These are phyloP conservation scores for Eudasyphora cyanicolor DNA, from an alignment of 2,888 invertebrate species.

Conservation along the genomic window DNA sequence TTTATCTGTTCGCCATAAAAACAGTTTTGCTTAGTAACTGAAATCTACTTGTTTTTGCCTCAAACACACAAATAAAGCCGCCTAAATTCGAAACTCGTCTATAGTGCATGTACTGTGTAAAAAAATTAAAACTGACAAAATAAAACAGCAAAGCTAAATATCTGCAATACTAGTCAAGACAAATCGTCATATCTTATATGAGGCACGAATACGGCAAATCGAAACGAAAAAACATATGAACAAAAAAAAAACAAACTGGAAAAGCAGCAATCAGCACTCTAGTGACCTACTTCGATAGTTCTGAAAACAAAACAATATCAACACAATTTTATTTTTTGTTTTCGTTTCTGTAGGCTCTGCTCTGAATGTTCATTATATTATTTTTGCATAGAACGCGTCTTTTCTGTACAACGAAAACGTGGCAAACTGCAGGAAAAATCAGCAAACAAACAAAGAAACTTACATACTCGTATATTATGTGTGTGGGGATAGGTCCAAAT, in stretches of 20 bases:
- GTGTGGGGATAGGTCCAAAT: not conserved
- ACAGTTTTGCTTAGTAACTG: not conserved
- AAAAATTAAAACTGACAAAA: not conserved
- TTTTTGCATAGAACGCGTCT: not conserved
- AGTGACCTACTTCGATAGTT: constrained; percentile 58
- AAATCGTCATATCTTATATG: constrained; percentile 31
- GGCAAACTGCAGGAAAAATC: not conserved
- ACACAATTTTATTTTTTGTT: too few relatives aligned
- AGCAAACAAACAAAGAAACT: not conserved
- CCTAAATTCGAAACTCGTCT: not conserved
- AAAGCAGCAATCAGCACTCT: constrained; percentile 54
- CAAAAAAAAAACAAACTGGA: not conserved
- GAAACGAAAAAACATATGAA: not conserved
- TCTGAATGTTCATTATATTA: not conserved
- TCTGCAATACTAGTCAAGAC: constrained; percentile 29
- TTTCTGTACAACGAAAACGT: not conserved
- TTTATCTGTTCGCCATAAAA: not conserved
- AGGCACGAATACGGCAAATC: not conserved
- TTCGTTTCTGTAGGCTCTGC: constrained; percentile 15
- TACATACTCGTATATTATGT: not conserved
- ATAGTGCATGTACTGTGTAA: not conserved
- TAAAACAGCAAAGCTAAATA: not conserved
- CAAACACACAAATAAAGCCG: too few relatives aligned
- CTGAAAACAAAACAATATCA: constrained; percentile 23
- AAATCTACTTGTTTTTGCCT: not conserved